phyloP scores from a whole-genome alignment of 2,113 vertebrate genomes.

The Noturus placidus region DNA sequence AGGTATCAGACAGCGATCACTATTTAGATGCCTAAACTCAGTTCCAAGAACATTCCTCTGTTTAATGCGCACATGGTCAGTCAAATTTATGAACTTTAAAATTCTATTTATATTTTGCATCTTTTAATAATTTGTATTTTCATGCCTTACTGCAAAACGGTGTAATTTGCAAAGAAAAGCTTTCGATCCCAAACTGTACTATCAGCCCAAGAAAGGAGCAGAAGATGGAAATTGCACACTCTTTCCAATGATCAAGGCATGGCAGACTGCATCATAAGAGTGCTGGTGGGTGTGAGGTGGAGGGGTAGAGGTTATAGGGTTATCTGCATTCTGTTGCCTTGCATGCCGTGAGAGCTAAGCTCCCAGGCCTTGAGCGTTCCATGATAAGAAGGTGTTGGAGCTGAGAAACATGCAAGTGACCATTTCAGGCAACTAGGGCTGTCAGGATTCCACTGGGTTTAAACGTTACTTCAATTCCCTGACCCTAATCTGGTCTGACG shows the following conservation, averaged over 20 bases:
- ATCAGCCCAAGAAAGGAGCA: not conserved
- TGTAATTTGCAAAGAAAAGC: conserved; percentile 9
- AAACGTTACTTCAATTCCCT: conserved; percentile 52
- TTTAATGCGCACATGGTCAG: conserved; percentile 9
- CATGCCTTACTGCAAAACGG: conserved; percentile 5
- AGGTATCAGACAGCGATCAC: not conserved
- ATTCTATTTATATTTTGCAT: not conserved
- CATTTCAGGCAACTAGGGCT: conserved; percentile 55
- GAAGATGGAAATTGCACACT: not conserved
- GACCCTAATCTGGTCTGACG: conserved; percentile 41
- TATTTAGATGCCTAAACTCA: conserved; percentile 1
- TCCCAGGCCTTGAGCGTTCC: conserved; percentile 54
- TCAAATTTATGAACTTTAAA: not conserved
- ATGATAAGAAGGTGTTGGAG: conserved; percentile 85
- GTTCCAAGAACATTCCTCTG: not conserved
- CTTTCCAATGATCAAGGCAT: not conserved
- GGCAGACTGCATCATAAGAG: conserved; percentile 7
- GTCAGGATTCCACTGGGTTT: conserved; percentile 60
- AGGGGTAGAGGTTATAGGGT: conserved; percentile 13
- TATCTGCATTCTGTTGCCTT: conserved; percentile 43
- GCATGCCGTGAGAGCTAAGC: conserved; percentile 70
- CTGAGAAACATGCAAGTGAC: conserved; percentile 76
- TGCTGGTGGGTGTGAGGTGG: not conserved
- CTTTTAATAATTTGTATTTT: not conserved
- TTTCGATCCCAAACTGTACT: not conserved